phyloP scores from a whole-genome alignment of 2,113 vertebrate species.

The Mastomys natalensis region DNA sequence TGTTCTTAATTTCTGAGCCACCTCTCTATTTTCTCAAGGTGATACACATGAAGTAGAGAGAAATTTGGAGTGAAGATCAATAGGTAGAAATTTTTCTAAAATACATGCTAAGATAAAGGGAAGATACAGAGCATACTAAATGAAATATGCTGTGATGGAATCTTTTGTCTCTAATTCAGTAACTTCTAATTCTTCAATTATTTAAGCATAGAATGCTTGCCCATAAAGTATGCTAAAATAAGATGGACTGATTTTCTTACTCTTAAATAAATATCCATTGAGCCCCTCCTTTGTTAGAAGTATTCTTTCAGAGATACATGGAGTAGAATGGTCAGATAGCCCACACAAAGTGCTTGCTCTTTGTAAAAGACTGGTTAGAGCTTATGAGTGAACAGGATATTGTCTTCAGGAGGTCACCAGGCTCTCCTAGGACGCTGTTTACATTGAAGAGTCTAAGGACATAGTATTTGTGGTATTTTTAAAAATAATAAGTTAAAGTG shows the following conservation, averaged over 20 bases:
- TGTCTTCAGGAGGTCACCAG: no score
- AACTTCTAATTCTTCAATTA: neutral
- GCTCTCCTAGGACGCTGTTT: rapidly evolving
- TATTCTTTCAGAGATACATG: neutral
- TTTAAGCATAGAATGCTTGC: neutral
- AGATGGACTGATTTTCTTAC: neutral
- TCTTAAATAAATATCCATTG: neutral
- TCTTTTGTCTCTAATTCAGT: neutral
- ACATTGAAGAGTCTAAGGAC: neutral
- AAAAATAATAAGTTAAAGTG: neutral
- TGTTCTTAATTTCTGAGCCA: no score
- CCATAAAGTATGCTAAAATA: neutral
- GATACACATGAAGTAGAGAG: neutral
- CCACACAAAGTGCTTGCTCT: neutral
- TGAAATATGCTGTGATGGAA: neutral
- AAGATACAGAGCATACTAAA: neutral
- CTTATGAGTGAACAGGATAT: neutral
- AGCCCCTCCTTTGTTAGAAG: neutral
- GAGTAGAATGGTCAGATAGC: neutral
- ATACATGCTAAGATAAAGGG: neutral
- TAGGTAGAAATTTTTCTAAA: neutral
- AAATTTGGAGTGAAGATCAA: neutral
- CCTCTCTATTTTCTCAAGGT: neutral
- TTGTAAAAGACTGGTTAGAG: neutral
- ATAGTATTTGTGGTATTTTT: neutral